A percentile compares a stretch with the other conserved stretches of the same genome.
phyloP scores from a whole-genome alignment of 35 echinoderm and acorn worm genomes.

The Amphiura filiformis region DNA sequence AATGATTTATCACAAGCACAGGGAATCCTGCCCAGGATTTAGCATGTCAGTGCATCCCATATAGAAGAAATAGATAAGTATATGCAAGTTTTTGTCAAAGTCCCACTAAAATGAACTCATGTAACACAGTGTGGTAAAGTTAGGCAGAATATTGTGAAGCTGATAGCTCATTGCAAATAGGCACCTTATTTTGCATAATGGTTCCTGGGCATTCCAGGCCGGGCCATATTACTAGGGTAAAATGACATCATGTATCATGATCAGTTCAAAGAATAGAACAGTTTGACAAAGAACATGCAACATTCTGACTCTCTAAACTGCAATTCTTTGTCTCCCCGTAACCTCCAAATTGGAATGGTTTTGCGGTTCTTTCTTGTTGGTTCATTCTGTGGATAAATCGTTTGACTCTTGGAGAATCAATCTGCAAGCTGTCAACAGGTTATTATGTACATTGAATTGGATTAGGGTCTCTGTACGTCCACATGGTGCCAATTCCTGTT shows the following conservation, averaged over 20 bases:
- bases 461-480: not conserved
- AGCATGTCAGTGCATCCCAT: too few relatives aligned
- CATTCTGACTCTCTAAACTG: not conserved
- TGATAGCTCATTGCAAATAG: too few relatives aligned
- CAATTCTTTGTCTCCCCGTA: not conserved
- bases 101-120: too few relatives aligned
- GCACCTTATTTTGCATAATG: too few relatives aligned
- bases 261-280: not conserved
- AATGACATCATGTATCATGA: not conserved
- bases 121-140: too few relatives aligned
- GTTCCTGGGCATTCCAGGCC: too few relatives aligned
- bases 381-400: not conserved
- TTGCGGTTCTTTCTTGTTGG: not conserved
- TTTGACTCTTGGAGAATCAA: not conserved
- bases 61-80: too few relatives aligned
- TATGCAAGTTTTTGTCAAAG: too few relatives aligned
- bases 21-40: too few relatives aligned
- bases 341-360: not conserved
- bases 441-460: not conserved
- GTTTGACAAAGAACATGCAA: conserved; percentile 5
- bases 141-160: too few relatives aligned
- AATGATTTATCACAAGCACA: too few relatives aligned
- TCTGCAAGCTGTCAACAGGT: not conserved
- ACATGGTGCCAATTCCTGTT: not conserved
- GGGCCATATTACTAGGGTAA: too few relatives aligned